phyloP scores from a whole-genome alignment of 2,113 vertebrate genomes.

The Gallinago media region DNA sequence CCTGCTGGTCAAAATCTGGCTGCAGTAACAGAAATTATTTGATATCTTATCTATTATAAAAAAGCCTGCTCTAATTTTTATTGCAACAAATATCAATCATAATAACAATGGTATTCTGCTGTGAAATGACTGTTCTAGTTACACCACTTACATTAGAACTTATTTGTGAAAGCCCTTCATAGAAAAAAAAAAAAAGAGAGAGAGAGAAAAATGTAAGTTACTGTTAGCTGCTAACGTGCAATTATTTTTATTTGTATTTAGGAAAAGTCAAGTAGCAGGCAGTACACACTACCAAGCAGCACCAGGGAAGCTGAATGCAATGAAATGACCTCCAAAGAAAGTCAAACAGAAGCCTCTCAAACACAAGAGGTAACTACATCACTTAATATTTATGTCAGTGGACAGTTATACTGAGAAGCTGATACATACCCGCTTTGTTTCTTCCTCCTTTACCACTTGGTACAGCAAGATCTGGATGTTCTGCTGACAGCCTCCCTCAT shows the following conservation, averaged over 20 bases:
- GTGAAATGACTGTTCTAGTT: background rate
- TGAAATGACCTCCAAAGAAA: slow-evolving; percentile 70
- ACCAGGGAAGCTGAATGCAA: slow-evolving; percentile 62
- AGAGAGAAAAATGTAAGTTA: background rate
- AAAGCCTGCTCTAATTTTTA: background rate
- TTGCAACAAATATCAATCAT: background rate
- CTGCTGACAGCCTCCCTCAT: background rate
- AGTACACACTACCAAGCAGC: slow-evolving; percentile 70
- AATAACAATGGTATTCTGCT: background rate
- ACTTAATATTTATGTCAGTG: background rate
- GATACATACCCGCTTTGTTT: background rate
- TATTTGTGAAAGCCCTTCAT: background rate
- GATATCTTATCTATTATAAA: background rate
- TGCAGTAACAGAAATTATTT: background rate
- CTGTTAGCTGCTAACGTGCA: background rate
- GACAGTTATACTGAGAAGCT: background rate
- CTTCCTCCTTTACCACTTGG: background rate
- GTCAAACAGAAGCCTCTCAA: slow-evolving; percentile 74
- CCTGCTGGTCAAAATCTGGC: background rate
- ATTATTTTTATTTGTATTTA: slow-evolving; percentile 59
- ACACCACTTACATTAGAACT: background rate
- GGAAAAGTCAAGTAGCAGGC: slow-evolving; percentile 80
- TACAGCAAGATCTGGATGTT: background rate
- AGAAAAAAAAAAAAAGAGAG: background rate
- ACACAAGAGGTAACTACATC: slow-evolving; percentile 81